phyloP scores from a whole-genome alignment of 2,113 vertebrate genomes.

The Oryzias melastigma region DNA sequence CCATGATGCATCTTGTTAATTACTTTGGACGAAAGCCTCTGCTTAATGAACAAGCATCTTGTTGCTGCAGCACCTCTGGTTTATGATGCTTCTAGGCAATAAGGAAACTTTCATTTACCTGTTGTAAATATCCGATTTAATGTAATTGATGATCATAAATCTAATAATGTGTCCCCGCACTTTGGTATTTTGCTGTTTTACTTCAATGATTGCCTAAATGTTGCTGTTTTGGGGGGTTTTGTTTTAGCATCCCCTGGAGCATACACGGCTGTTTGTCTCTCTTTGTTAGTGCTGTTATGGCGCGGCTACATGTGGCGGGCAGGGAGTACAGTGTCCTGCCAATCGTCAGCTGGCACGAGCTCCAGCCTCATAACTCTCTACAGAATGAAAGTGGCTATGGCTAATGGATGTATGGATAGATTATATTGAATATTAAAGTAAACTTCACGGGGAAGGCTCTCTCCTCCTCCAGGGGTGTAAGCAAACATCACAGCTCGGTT shows the following conservation, averaged over 20 bases:
- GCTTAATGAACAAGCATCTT: too few relatives aligned
- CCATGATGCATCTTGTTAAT: too few relatives aligned
- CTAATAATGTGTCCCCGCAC: neutral
- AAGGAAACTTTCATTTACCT: too few relatives aligned
- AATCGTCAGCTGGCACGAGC: neutral
- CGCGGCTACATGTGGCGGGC: neutral
- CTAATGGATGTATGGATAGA: constrained; percentile 6
- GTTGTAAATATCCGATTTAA: too few relatives aligned
- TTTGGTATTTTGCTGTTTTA: neutral
- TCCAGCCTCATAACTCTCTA: neutral
- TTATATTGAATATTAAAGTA: constrained; percentile 19
- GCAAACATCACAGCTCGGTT: constrained; percentile 34
- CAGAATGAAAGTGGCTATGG: constrained; percentile 1
- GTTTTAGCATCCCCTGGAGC: neutral
- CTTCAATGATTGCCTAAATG: neutral
- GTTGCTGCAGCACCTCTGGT: too few relatives aligned
- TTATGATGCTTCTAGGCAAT: too few relatives aligned
- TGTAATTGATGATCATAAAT: neutral
- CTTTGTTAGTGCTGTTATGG: neutral
- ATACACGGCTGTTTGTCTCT: neutral
- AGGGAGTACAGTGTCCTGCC: neutral
- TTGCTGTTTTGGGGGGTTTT: neutral
- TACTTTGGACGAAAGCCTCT: too few relatives aligned
- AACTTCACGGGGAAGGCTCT: constrained; percentile 8
- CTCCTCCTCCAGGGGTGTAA: constrained; percentile 2